Evolutionary conservation across 2,888 invertebrate species (phyloP).

Genomic region (Petrolisthes cinctipes): DNA sequence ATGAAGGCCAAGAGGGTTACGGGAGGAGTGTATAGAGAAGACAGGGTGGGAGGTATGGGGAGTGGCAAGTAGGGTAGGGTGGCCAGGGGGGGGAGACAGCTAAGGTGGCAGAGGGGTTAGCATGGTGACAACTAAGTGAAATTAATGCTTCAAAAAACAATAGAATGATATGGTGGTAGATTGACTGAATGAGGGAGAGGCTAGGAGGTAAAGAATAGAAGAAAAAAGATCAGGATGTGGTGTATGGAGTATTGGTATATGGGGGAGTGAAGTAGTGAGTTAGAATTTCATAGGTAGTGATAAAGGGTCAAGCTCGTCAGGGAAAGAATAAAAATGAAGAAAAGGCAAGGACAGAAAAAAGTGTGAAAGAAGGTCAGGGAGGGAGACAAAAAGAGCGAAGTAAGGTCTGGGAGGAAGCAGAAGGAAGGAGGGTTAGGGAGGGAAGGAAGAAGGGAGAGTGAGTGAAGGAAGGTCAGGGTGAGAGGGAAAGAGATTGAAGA

Average conservation of each 20-base stretch:
- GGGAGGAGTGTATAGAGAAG: background rate
- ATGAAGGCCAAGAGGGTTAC: background rate
- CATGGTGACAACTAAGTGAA: too few relatives aligned
- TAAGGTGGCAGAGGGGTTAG: background rate
- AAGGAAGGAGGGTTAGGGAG: background rate
- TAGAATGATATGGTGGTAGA: too few relatives aligned
- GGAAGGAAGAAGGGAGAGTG: background rate
- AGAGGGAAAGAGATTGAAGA: background rate
- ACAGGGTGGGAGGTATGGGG: background rate
- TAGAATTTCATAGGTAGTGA: background rate
- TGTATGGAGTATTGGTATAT: background rate
- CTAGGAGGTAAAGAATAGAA: background rate
- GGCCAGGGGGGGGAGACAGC: background rate
- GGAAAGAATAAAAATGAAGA: background rate
- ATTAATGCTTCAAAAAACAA: too few relatives aligned
- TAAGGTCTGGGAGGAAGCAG: background rate
- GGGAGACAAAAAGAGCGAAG: background rate
- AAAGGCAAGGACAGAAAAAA: background rate
- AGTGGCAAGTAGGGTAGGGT: background rate
- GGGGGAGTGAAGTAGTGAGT: background rate
- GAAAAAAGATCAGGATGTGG: background rate
- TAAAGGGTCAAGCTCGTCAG: background rate
- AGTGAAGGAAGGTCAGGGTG: background rate
- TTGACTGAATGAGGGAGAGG: too few relatives aligned
- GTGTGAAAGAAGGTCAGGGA: background rate